phyloP scores from a whole-genome alignment of 64 coral and sea anemone species.

The Pocillopora damicornis region DNA sequence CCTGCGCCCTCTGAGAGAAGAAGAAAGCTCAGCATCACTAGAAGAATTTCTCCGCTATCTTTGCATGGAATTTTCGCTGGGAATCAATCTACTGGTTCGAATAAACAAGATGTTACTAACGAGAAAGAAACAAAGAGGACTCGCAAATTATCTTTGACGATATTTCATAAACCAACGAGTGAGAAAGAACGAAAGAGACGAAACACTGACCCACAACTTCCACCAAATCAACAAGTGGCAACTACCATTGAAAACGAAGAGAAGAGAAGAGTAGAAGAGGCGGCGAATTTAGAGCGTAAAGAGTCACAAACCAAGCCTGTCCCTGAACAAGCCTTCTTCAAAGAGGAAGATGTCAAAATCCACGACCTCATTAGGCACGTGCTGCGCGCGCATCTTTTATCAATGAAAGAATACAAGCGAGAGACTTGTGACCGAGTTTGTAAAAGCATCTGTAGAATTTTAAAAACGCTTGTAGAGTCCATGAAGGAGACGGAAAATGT shows the following conservation, averaged over 20 bases:
- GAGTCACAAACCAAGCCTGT: slow-evolving; percentile 37
- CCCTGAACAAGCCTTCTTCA: slow-evolving; percentile 52
- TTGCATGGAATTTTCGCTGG: slow-evolving; percentile 26
- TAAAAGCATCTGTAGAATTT: slow-evolving; percentile 67
- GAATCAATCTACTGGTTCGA: neutral
- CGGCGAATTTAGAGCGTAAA: neutral
- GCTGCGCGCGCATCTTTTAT: slow-evolving; percentile 72
- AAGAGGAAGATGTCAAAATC: slow-evolving; percentile 90
- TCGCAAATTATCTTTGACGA: slow-evolving; percentile 60
- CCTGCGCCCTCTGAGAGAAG: neutral
- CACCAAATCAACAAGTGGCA: slow-evolving; percentile 35
- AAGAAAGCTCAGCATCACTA: slow-evolving; percentile 31
- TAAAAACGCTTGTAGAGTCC: slow-evolving; percentile 75
- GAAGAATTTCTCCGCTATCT: slow-evolving; percentile 48
- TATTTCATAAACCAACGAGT: slow-evolving; percentile 55
- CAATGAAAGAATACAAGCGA: slow-evolving; percentile 64
- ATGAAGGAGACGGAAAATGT: slow-evolving; percentile 74
- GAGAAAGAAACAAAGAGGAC: slow-evolving; percentile 55
- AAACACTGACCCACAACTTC: slow-evolving; percentile 57
- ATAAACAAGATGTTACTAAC: slow-evolving; percentile 46
- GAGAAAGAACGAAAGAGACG: slow-evolving; percentile 55
- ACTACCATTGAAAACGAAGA: slow-evolving; percentile 59
- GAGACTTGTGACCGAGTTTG: slow-evolving; percentile 81
- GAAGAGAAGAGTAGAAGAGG: slow-evolving; percentile 14
- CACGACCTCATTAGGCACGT: slow-evolving; percentile 76